These are phyloP conservation scores for Gymnothorax javanicus DNA, from an alignment of 2,797 vertebrate genomes.

Conservation along the genomic window DNA sequence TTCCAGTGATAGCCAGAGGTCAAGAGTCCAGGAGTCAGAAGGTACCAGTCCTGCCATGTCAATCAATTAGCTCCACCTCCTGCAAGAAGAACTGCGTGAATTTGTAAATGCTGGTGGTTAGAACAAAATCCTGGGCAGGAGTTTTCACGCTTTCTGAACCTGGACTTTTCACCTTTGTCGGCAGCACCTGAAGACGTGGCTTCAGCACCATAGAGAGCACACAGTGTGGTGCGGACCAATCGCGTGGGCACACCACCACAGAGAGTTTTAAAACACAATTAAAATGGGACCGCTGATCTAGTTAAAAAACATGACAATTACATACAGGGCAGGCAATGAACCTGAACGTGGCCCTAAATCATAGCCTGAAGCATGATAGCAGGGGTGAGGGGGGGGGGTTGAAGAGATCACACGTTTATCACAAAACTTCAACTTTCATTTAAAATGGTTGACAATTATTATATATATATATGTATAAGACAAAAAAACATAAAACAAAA, in stretches of 20 bases:
- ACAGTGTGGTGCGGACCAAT: neutral
- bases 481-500: conserved; percentile 67
- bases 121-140: no score
- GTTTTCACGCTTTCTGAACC: no score
- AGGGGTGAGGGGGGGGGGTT: conserved; percentile 52
- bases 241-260: neutral
- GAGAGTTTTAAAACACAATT: neutral
- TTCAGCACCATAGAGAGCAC: conserved; percentile 28
- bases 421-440: conserved; percentile 74
- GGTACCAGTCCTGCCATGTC: no score
- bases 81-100: no score
- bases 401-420: conserved; percentile 62
- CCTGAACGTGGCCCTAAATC: conserved; percentile 15
- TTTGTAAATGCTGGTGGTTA: no score
- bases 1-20: no score
- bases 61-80: no score
- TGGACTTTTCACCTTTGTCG: no score
- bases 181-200: conserved; percentile 25
- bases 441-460: conserved; percentile 40
- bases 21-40: no score
- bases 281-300: neutral
- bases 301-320: neutral
- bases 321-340: neutral
- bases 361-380: conserved; percentile 53
- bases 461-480: conserved; percentile 57